Conservation (phyloP, 2,888 invertebrate genomes). For the Glyphotaelius pellucidus region DNA sequence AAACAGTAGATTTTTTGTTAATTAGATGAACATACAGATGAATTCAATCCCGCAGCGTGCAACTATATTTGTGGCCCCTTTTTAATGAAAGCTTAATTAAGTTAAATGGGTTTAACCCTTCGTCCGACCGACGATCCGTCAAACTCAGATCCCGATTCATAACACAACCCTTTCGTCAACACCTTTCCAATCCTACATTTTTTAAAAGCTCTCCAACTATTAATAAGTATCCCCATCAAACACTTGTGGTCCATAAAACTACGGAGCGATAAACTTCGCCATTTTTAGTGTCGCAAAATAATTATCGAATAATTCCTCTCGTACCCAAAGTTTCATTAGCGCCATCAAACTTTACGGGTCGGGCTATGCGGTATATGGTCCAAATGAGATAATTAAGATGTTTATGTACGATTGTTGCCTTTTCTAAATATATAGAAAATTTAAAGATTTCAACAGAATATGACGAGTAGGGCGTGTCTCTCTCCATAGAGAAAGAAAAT, state of each 20-base stretch:
- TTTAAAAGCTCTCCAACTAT: background rate
- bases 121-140: background rate
- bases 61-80: too few species aligned
- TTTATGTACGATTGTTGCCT: slow-evolving; percentile 50
- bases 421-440: background rate
- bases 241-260: slow-evolving; percentile 1
- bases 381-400: slow-evolving; percentile 52
- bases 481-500: too few species aligned
- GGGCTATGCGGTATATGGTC: slow-evolving; percentile 48
- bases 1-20: too few species aligned
- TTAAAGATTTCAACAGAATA: background rate
- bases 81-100: too few species aligned
- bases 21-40: too few species aligned
- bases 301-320: slow-evolving; percentile 26
- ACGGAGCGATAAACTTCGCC: background rate
- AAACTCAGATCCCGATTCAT: background rate
- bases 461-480: background rate
- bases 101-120: background rate
- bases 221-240: background rate
- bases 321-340: background rate
- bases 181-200: background rate
- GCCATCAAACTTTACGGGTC: slow-evolving; percentile 48
- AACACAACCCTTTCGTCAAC: background rate
- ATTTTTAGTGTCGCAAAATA: slow-evolving; percentile 26
- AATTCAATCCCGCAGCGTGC: too few species aligned